Evolutionary conservation across 2,888 invertebrate species (phyloP).

Genomic region (Drosophila pegasa): DNA sequence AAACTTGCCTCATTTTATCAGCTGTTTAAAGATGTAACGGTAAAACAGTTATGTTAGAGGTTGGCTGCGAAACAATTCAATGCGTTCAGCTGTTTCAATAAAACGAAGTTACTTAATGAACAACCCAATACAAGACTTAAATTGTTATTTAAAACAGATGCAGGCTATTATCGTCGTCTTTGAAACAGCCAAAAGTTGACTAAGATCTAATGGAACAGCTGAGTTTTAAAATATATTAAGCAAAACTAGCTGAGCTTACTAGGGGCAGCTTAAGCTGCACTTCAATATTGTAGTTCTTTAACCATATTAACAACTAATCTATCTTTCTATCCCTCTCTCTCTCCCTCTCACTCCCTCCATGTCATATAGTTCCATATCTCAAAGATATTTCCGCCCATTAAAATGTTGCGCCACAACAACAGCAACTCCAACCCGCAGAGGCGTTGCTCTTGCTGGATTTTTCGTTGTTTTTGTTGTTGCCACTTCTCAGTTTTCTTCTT

Average conservation of each 20-base stretch:
- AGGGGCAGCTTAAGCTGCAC: not conserved
- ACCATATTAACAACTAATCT: not conserved
- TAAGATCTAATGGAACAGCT: no score
- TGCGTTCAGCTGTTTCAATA: no score
- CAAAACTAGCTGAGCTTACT: no score
- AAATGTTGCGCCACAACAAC: not conserved
- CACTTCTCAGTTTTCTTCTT: slow-evolving; percentile 8
- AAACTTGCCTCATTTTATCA: no score
- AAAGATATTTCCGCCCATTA: not conserved
- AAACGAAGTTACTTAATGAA: no score
- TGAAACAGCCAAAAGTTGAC: not conserved
- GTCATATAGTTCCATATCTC: not conserved
- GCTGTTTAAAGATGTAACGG: no score
- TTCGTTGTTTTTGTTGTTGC: not conserved
- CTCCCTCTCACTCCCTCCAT: no score
- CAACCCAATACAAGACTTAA: no score
- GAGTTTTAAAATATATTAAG: not conserved
- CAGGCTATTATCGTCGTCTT: not conserved
- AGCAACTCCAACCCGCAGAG: not conserved
- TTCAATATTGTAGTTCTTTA: no score
- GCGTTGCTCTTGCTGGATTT: not conserved
- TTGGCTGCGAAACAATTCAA: no score
- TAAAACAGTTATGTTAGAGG: no score
- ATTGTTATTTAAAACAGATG: not conserved
- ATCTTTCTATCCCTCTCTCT: no score